A percentile compares a stretch with the other conserved stretches of the same genome.
phyloP scores from a whole-genome alignment of 2,113 vertebrate species.

The Sphaerodactylus townsendi region DNA sequence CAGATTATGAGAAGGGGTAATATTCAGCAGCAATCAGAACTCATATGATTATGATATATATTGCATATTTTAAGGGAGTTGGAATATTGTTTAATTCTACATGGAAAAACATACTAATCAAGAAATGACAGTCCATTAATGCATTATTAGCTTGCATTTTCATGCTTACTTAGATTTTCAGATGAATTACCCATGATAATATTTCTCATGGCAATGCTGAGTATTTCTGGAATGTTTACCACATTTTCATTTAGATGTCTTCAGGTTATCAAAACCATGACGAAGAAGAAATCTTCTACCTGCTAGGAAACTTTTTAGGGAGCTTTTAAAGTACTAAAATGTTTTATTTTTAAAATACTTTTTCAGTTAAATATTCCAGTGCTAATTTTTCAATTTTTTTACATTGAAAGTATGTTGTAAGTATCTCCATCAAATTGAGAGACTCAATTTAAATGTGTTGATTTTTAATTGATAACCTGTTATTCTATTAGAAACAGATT shows the following conservation, averaged over 20 bases:
- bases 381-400: neutral
- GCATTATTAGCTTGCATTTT: neutral
- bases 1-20: neutral
- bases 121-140: neutral
- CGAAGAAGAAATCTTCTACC: neutral
- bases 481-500: neutral
- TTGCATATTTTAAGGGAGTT: conserved; percentile 53
- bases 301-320: neutral
- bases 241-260: neutral
- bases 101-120: conserved; percentile 53
- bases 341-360: neutral
- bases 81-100: conserved; percentile 60
- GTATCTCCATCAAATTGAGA: neutral
- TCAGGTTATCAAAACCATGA: conserved; percentile 2
- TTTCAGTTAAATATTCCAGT: neutral
- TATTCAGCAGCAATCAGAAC: neutral
- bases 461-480: neutral
- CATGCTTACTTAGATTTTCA: conserved; percentile 31
- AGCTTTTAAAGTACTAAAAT: neutral
- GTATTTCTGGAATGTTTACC: neutral
- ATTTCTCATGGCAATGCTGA: conserved; percentile 16
- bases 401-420: neutral
- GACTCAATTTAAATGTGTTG: neutral
- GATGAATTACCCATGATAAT: conserved; percentile 19
- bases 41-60: conserved; percentile 50